Evolutionary conservation across 2,888 invertebrate species (phyloP), one percentile per base, ranked within the genome.

Genomic region (Melanostoma scalare): DNA sequence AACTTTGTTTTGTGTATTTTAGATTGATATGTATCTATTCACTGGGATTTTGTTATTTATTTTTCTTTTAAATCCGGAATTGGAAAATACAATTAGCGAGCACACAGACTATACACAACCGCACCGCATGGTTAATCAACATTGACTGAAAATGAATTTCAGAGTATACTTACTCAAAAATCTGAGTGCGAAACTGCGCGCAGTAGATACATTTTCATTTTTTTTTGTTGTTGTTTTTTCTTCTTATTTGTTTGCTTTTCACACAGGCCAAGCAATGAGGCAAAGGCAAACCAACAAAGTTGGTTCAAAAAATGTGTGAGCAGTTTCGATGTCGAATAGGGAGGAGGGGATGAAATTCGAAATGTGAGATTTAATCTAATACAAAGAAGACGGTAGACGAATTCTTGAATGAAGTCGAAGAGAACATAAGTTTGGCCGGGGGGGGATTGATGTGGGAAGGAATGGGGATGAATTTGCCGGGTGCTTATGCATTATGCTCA

Each of bases 81-180:
- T 76, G 75, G 20, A 75, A 77, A 85, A 87, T 85, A 78, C 78
- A 86, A 84, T 85, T 80, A 78, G 86, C 87, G 86, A 63, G 86
- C 82, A 85, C 85, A 20, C 1, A 74, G 65, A 82, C 76, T 61
- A 82, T 86, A 89, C 86, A 85, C 89, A 90, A 90, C 91, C 89
- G 88, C 87, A 89, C 89, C 88, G 88, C 87, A 89, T 89, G 90
- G 88, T 88, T 88, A 88, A 89, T 89, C 88, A 89, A 89, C 88
- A 89, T 89, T 87, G 88, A 91, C 91, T 91, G 89, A 90, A 86
- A 86, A 85, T 85, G 86, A 86, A 86, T 85, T 85, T 79, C 84
- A 84, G 75, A 84, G 84, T 84, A 79, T 78, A 84, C 84, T 79
- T 84, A 84, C 84, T 84, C 84, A 75, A 84, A 84, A 84, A 84